phyloP scores from a whole-genome alignment of 2,888 invertebrate genomes.

The Lepidochitona cinerea region DNA sequence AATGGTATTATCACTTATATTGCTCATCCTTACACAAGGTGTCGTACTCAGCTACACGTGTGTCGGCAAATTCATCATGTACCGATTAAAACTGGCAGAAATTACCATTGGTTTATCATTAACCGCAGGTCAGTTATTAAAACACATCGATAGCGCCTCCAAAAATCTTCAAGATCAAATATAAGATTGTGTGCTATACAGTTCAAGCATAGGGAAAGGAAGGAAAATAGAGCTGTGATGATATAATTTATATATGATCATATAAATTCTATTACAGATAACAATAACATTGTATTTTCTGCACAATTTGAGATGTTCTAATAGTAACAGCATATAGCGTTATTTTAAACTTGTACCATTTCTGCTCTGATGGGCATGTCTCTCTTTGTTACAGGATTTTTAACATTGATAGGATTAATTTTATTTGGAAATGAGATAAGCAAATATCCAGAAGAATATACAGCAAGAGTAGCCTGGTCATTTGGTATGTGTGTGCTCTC shows the following conservation, averaged over 20 bases:
- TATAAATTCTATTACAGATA: too few species aligned
- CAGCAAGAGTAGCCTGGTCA: neutral
- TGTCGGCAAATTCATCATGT: neutral
- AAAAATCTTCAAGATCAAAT: too few species aligned
- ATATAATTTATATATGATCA: too few species aligned
- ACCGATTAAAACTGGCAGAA: neutral
- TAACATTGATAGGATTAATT: neutral
- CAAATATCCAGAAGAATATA: neutral
- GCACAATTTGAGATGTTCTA: too few species aligned
- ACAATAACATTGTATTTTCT: too few species aligned
- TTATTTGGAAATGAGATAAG: neutral
- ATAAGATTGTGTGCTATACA: too few species aligned
- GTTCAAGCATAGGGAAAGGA: too few species aligned
- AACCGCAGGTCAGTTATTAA: neutral
- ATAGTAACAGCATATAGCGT: too few species aligned
- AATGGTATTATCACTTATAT: neutral
- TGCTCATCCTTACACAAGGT: neutral
- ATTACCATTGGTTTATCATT: neutral
- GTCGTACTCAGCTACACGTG: neutral
- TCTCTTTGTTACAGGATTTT: neutral
- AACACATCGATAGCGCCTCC: too few species aligned
- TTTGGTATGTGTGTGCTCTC: slow-evolving; percentile 1
- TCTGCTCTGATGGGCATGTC: too few species aligned
- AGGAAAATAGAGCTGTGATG: too few species aligned
- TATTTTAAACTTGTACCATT: too few species aligned